These are phyloP conservation scores for Pipa parva DNA, from an alignment of 2,113 vertebrate species.

Conservation along the genomic window DNA sequence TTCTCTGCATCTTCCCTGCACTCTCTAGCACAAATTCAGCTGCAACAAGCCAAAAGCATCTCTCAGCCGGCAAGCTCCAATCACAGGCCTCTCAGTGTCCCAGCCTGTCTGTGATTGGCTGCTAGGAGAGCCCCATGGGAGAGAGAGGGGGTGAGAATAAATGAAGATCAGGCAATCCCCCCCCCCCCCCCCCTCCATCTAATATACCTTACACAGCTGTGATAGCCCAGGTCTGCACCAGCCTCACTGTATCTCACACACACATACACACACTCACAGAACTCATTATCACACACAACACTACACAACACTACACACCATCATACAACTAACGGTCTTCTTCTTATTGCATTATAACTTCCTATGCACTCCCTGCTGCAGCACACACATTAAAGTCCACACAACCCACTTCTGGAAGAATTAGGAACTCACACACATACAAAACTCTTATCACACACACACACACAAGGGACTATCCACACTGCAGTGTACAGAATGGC, in stretches of 20 bases:
- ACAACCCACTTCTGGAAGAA: too few species aligned
- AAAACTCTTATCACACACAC: neutral
- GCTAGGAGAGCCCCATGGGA: neutral
- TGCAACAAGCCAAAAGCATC: slow-evolving; percentile 21
- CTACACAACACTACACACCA: neutral
- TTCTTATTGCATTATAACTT: neutral
- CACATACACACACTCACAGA: neutral
- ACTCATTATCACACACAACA: too few species aligned
- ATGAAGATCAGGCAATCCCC: slow-evolving; percentile 17
- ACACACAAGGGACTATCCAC: neutral
- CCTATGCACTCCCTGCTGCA: neutral
- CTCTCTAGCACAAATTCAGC: slow-evolving; percentile 30
- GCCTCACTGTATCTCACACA: neutral
- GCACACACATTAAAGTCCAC: too few species aligned
- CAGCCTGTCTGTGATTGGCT: slow-evolving; percentile 16
- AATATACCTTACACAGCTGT: slow-evolving; percentile 21
- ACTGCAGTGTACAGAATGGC: neutral
- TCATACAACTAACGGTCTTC: neutral
- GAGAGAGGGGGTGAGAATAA: slow-evolving; percentile 18
- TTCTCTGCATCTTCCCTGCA: slow-evolving; percentile 23
- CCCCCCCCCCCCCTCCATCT: neutral
- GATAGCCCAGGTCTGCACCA: slow-evolving; percentile 15
- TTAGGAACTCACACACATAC: neutral
- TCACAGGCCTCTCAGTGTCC: neutral
- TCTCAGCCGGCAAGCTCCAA: slow-evolving; percentile 6